phyloP scores from a whole-genome alignment of 23 tunicate genomes.

The Styela plicata region DNA sequence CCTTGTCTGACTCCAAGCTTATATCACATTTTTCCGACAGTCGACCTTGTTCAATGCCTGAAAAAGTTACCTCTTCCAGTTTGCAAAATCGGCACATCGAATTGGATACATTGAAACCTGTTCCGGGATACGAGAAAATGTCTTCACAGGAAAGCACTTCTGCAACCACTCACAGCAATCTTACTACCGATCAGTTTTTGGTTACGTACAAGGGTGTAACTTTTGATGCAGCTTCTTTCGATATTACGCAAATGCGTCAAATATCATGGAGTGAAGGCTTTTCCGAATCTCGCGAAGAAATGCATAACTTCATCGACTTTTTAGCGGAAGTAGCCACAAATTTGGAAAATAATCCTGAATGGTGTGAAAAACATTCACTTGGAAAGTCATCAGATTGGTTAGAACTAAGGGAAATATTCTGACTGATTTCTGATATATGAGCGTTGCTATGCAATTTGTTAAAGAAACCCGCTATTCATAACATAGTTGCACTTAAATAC shows the following conservation, averaged over 20 bases:
- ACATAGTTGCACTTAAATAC: too few relatives aligned
- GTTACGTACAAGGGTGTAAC: conserved; percentile 55
- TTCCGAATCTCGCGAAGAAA: conserved; percentile 37
- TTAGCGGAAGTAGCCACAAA: conserved; percentile 33
- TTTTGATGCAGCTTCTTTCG: conserved; percentile 57
- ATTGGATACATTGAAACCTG: not conserved
- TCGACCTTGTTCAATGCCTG: not conserved
- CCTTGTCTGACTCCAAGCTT: conserved; percentile 31
- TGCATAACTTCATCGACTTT: conserved; percentile 66
- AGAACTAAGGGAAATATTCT: conserved; percentile 21
- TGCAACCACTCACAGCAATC: too few relatives aligned
- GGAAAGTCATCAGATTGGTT: conserved; percentile 69
- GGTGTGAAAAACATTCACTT: conserved; percentile 45
- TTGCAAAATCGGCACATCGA: not conserved
- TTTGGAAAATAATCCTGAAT: conserved; percentile 37
- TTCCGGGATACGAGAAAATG: not conserved
- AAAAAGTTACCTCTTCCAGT: not conserved
- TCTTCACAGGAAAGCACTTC: too few relatives aligned
- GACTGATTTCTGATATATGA: too few relatives aligned
- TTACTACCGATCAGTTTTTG: conserved; percentile 33
- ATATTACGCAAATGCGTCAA: conserved; percentile 56
- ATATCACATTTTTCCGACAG: too few relatives aligned
- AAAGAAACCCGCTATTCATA: too few relatives aligned
- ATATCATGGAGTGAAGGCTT: conserved; percentile 39
- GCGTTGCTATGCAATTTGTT: too few relatives aligned